phyloP scores from a whole-genome alignment of 2,888 invertebrate species.

The Norana najaformis region DNA sequence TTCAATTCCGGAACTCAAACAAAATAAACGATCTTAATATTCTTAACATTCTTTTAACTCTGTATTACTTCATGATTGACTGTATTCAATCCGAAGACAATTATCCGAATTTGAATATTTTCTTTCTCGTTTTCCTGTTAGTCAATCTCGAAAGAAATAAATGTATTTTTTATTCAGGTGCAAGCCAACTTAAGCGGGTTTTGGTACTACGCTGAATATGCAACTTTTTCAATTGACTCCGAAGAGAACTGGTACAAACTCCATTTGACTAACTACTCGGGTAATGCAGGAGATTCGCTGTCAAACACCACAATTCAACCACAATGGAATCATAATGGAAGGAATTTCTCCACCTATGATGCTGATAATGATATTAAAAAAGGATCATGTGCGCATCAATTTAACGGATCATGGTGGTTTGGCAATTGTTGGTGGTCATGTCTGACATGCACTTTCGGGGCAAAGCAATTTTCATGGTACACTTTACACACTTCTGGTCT shows the following conservation, averaged over 20 bases:
- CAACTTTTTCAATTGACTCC: neutral
- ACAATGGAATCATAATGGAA: neutral
- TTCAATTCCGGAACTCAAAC: no score
- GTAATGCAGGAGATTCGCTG: neutral
- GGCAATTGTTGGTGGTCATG: neutral
- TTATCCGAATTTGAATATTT: no score
- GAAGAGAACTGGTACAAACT: neutral
- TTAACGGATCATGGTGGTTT: neutral
- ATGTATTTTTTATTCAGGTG: no score
- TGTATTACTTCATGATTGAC: no score
- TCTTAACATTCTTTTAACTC: no score
- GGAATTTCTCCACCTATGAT: neutral
- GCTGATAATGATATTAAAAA: neutral
- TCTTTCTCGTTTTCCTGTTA: no score
- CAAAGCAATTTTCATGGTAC: neutral
- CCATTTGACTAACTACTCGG: neutral
- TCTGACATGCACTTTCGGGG: neutral
- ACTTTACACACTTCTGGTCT: neutral
- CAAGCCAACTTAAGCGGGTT: neutral
- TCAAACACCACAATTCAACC: no score
- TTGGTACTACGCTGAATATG: neutral
- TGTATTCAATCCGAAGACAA: no score
- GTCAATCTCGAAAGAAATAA: no score
- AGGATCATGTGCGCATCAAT: neutral
- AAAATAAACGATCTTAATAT: no score